Conservation (phyloP, 2,888 invertebrate species). For the Timandra comae region DNA sequence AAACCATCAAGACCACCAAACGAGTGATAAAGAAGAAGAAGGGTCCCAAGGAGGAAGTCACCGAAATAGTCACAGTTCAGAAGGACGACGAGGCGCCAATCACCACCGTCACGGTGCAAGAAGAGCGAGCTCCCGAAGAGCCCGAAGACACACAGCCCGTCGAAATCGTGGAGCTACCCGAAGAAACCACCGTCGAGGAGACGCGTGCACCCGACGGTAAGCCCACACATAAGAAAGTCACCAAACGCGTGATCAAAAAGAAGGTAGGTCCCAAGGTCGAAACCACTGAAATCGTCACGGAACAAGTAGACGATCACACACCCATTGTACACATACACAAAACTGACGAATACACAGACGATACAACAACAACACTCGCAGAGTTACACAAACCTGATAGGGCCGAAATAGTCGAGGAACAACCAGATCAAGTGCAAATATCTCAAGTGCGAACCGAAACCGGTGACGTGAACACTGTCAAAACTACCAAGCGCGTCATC, state of each 20-base stretch:
- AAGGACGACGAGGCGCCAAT: slow-evolving; percentile 43
- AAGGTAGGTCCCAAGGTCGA: slow-evolving; percentile 55
- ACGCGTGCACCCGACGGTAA: slow-evolving; percentile 15
- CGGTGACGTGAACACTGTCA: slow-evolving; percentile 35
- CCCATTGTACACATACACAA: slow-evolving; percentile 19
- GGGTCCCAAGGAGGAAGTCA: slow-evolving; percentile 54
- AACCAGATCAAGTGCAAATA: slow-evolving; percentile 10
- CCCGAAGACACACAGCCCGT: slow-evolving; percentile 56
- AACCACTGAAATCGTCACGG: slow-evolving; percentile 24
- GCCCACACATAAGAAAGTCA: slow-evolving; percentile 20
- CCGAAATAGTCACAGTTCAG: slow-evolving; percentile 55
- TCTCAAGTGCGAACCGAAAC: slow-evolving; percentile 30
- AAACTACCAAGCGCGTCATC: slow-evolving; percentile 27
- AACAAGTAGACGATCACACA: slow-evolving; percentile 39
- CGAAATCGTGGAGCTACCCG: slow-evolving; percentile 40
- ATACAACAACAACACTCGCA: slow-evolving; percentile 23
- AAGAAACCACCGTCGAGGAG: slow-evolving; percentile 21
- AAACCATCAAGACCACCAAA: too few species aligned
- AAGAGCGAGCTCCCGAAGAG: slow-evolving; percentile 18
- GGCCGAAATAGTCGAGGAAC: slow-evolving; percentile 37
- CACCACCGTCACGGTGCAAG: slow-evolving; percentile 31
- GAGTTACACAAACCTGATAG: slow-evolving; percentile 26
- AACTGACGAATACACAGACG: slow-evolving; percentile 39
- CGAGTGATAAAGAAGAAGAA: slow-evolving; percentile 57
- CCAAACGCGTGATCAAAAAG: slow-evolving; percentile 51